phyloP scores from a whole-genome alignment of 2,797 vertebrate species.

The Sternotherus odoratus region DNA sequence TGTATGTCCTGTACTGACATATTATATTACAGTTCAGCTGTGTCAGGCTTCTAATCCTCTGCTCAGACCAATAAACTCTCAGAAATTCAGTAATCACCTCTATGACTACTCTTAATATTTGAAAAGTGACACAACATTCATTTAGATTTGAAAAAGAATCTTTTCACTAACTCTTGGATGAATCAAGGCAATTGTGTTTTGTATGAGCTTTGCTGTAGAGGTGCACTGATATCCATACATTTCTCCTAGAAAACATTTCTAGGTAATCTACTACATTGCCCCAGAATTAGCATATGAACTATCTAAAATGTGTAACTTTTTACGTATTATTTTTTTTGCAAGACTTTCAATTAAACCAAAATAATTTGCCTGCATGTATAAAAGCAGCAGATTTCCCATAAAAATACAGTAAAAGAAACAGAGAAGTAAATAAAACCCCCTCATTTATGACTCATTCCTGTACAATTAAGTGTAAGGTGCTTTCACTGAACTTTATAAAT shows the following conservation, averaged over 20 bases:
- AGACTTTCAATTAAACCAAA: background rate
- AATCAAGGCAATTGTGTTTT: too few species aligned
- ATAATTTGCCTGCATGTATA: background rate
- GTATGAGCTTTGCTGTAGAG: too few species aligned
- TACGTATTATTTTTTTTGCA: background rate
- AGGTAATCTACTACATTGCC: background rate
- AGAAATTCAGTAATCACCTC: background rate
- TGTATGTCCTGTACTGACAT: background rate
- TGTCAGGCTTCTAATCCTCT: accelerated
- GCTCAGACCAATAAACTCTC: background rate
- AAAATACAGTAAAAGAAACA: background rate
- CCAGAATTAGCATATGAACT: background rate
- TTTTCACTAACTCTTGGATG: background rate
- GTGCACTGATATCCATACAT: background rate
- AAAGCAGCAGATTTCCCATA: background rate
- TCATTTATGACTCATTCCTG: background rate
- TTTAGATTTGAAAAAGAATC: background rate
- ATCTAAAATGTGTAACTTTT: background rate
- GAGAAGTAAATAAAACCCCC: background rate
- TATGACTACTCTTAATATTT: background rate
- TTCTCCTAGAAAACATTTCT: background rate
- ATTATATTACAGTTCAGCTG: background rate
- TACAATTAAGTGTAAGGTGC: background rate
- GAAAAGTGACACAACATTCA: background rate
- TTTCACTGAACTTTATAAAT: background rate